A percentile compares a stretch with the other conserved stretches of the same genome.
Conservation (phyloP, 23 tunicate genomes). For the Botrylloides violaceus region DNA sequence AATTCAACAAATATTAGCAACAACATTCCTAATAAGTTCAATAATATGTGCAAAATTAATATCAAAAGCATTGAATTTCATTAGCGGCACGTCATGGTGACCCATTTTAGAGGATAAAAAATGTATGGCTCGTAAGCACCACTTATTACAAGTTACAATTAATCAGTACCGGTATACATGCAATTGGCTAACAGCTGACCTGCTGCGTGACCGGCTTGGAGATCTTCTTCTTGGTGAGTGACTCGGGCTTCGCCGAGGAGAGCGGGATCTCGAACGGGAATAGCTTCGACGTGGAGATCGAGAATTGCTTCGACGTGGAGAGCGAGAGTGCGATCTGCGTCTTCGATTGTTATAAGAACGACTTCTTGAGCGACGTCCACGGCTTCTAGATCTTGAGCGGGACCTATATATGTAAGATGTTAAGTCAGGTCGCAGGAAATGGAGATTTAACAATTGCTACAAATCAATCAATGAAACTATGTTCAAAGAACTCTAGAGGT, state of each 20-base stretch:
- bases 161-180: too few relatives aligned
- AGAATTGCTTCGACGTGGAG: constrained; percentile 3
- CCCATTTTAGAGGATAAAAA: too few relatives aligned
- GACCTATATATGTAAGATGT: too few relatives aligned
- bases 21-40: too few relatives aligned
- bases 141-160: too few relatives aligned
- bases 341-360: background rate
- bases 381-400: constrained; percentile 19
- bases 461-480: background rate
- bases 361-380: constrained; percentile 17
- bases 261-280: constrained; percentile 36
- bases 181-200: constrained; percentile 16
- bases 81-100: too few relatives aligned
- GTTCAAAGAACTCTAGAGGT: background rate
- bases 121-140: too few relatives aligned
- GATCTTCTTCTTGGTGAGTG: constrained; percentile 19
- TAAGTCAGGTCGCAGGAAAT: constrained; percentile 2
- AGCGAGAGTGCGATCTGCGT: background rate
- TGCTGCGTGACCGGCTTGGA: constrained; percentile 12
- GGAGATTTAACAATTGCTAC: background rate
- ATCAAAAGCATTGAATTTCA: too few relatives aligned
- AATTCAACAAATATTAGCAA: too few relatives aligned
- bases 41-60: too few relatives aligned
- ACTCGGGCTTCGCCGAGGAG: constrained; percentile 30
- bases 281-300: constrained; percentile 7